Conservation (phyloP, 2,888 invertebrate genomes). For the Dioctria linearis region DNA sequence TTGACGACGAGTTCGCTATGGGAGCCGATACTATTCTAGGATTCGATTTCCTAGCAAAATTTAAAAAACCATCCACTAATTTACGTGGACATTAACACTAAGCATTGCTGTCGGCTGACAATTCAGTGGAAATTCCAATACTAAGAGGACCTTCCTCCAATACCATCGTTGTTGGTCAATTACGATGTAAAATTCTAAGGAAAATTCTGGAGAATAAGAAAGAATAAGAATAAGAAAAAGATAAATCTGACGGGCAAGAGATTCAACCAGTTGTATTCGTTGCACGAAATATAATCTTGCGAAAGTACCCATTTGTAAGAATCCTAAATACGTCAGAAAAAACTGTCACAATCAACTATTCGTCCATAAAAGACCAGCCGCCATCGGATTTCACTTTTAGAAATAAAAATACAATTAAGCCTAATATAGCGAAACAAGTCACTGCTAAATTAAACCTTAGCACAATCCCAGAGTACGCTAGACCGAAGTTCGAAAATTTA, state of each 20-base stretch:
- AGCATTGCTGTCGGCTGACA: no score
- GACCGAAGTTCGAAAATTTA: not conserved
- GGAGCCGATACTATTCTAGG: no score
- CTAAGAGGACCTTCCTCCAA: no score
- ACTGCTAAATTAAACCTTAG: not conserved
- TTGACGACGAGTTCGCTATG: no score
- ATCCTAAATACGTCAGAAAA: conserved; percentile 3
- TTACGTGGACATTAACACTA: no score
- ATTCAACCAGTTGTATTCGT: conserved; percentile 14
- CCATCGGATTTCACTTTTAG: not conserved
- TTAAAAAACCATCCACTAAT: no score
- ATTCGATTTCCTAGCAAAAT: no score
- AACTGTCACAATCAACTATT: not conserved
- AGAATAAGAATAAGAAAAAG: no score
- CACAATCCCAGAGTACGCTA: not conserved
- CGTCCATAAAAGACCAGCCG: not conserved
- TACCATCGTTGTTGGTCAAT: no score
- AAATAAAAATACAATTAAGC: not conserved
- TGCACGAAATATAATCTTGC: conserved; percentile 19
- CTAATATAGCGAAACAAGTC: not conserved
- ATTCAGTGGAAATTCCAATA: no score
- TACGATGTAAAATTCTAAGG: no score
- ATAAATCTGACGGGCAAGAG: not conserved
- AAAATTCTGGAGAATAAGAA: no score
- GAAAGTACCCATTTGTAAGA: conserved; percentile 16